Base-by-base conservation (phyloP, 30 jellyfish, hydroid and myxozoan species). In the Turritopsis rubra region DNA sequence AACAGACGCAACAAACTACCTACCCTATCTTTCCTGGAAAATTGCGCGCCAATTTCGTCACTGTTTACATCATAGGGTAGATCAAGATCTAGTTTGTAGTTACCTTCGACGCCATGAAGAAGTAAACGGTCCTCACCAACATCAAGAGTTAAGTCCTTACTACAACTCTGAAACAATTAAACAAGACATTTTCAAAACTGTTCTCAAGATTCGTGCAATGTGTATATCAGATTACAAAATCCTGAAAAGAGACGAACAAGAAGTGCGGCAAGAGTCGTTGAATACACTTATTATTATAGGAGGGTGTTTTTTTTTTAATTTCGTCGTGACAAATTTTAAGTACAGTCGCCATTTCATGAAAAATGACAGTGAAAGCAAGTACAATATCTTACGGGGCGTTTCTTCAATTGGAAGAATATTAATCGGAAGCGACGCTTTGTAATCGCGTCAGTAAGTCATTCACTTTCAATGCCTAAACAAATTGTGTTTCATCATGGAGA, bases 1-100 rank as follows among this genome's bases (percentile, higher is more conserved):
- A 41, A 41, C 60, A 41, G 9, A 41, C 60, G 60, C 5, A 41
- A 13, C 13, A 41, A 41, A 22, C 1, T 23, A 68, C 8, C 30
- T 22, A 85, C 96, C 82, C 86, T 82, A 22, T 89, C 76, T 71
- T 82, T 85, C 68, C 80, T 52, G 75, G 85, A 54, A 66, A 90
- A 90, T 80, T 90, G 95, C n/a, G 97, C 97, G 8, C 95, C 97
- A 24, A 86, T 80, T 71, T 85, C 97, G 1, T 82, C 92, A 53
- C 54, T 71, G 52, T 81, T 66, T 0, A 90, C 87, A 66, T 22
- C 31, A 71, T 20, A 82, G 30, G 95, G 92, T 25, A 90, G 92
- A 54, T 85, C 95, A 17, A 90, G n/a, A 71, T 90, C 97, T 31
- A 90, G 28, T 65, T 75, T 53, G 23, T 80, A 72, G 31, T 90